Conservation (phyloP, 1,140 invertebrate species). For the Drosophila mauritiana region DNA sequence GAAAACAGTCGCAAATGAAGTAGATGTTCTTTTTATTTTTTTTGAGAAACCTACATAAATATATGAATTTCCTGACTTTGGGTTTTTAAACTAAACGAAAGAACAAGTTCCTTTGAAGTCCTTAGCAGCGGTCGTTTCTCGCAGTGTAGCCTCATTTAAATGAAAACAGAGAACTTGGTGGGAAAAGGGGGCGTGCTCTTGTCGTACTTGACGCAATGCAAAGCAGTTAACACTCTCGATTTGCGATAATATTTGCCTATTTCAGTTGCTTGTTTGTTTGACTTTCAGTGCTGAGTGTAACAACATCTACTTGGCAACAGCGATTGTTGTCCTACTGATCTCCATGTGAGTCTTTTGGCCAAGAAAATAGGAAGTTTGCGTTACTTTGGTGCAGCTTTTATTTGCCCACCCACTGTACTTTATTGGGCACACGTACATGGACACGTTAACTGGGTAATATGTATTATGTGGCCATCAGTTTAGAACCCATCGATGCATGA, state of each 20-base stretch:
- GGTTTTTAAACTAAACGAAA: too few relatives aligned
- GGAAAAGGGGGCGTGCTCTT: slow-evolving; percentile 28
- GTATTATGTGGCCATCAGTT: not conserved
- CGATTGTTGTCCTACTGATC: not conserved
- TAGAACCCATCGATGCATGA: not conserved
- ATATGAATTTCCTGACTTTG: too few relatives aligned
- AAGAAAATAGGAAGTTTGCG: slow-evolving; percentile 11
- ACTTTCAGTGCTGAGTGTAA: slow-evolving; percentile 1
- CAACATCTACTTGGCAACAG: slow-evolving; percentile 20
- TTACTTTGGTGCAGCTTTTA: not conserved
- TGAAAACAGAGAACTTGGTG: slow-evolving; percentile 9
- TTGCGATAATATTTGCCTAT: slow-evolving; percentile 36
- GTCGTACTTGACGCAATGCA: slow-evolving; percentile 29
- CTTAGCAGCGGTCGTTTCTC: not conserved
- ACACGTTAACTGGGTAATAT: not conserved
- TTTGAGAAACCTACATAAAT: too few relatives aligned
- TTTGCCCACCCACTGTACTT: not conserved
- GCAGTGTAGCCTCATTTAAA: not conserved
- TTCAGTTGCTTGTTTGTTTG: slow-evolving; percentile 11
- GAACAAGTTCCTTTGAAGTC: too few relatives aligned
- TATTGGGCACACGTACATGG: not conserved
- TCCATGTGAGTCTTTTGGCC: not conserved
- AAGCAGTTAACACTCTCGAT: slow-evolving; percentile 34
- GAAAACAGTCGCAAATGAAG: not conserved
- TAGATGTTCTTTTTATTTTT: too few relatives aligned